Percentiles rank a stretch among this genome's conserved stretches.
phyloP scores from a whole-genome alignment of 2,888 invertebrate genomes.

The Catocala nupta region DNA sequence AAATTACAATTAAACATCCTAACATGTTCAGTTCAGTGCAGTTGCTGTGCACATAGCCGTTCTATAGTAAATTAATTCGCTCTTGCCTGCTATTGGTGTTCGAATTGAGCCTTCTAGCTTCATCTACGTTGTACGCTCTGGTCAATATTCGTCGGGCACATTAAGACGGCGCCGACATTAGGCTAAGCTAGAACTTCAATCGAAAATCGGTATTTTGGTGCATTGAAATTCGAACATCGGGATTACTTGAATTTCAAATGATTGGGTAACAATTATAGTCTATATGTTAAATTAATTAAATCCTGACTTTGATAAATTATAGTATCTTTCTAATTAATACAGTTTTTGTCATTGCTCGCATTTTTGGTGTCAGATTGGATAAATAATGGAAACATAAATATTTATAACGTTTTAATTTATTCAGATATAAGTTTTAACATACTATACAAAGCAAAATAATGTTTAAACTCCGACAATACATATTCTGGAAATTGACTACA shows the following conservation, averaged over 20 bases:
- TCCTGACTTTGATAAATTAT: too few relatives aligned
- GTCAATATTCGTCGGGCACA: constrained; percentile 10
- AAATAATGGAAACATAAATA: too few relatives aligned
- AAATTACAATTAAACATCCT: too few relatives aligned
- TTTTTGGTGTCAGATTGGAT: too few relatives aligned
- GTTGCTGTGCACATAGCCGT: too few relatives aligned
- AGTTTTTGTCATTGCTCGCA: too few relatives aligned
- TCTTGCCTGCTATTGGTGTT: neutral
- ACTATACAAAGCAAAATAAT: constrained; percentile 1
- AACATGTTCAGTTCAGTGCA: too few relatives aligned
- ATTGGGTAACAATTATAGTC: neutral
- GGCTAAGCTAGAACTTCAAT: constrained; percentile 6
- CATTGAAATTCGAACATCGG: neutral
- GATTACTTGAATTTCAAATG: neutral
- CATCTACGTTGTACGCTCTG: constrained; percentile 3
- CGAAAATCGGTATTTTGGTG: neutral
- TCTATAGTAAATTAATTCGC: constrained; percentile 5
- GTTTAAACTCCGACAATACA: constrained; percentile 14
- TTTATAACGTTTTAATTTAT: neutral
- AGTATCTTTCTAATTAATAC: too few relatives aligned
- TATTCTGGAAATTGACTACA: constrained; percentile 10
- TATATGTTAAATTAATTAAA: too few relatives aligned
- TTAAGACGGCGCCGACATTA: constrained; percentile 6
- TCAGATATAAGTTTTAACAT: neutral
- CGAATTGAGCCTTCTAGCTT: neutral